These are phyloP conservation scores for Pseudococcus longispinus DNA, from an alignment of 2,888 invertebrate genomes.

Conservation along the genomic window DNA sequence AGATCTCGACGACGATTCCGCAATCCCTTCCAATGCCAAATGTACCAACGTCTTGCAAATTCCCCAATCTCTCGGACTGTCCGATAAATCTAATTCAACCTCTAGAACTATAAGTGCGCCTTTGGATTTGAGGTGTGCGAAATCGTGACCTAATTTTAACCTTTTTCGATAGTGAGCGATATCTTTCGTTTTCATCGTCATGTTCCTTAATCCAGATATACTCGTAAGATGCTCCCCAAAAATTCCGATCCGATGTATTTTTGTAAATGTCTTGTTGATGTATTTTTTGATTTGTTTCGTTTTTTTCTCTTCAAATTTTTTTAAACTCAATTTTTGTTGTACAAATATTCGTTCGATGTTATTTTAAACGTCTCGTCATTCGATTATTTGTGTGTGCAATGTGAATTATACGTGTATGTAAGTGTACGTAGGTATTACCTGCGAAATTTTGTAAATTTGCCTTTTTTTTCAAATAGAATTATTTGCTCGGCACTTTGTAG, in stretches of 20 bases:
- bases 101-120: constrained; percentile 31
- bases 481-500: constrained; percentile 2
- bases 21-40: not conserved
- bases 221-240: not conserved
- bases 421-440: too few relatives aligned
- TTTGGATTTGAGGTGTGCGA: constrained; percentile 55
- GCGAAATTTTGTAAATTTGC: not conserved
- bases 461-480: not conserved
- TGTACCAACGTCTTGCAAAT: not conserved
- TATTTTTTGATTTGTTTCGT: not conserved
- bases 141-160: not conserved
- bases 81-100: not conserved
- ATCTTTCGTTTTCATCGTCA: not conserved
- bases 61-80: not conserved
- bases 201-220: not conserved
- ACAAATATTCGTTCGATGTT: not conserved
- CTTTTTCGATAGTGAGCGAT: not conserved
- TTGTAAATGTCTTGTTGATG: not conserved
- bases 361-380: not conserved
- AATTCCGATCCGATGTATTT: not conserved
- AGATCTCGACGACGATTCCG: not conserved
- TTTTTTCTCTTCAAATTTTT: not conserved
- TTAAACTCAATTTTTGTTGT: not conserved
- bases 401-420: not conserved
- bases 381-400: not conserved